These are phyloP conservation scores for Hydrotaea cyrtoneurina DNA, from an alignment of 2,888 invertebrate genomes.

Conservation along the genomic window DNA sequence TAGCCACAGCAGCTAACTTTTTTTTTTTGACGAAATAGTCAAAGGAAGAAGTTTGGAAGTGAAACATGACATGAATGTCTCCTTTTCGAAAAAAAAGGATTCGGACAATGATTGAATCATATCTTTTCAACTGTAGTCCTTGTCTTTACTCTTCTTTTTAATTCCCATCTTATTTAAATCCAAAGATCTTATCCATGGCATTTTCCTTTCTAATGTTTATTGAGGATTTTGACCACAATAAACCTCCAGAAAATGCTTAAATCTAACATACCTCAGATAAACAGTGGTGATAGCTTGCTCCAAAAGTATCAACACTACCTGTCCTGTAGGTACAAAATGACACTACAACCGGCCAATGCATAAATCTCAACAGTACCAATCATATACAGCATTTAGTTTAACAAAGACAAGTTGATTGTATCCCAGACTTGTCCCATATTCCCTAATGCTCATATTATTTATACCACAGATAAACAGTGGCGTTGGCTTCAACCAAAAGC, in stretches of 20 bases:
- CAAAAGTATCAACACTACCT: slow-evolving; percentile 48
- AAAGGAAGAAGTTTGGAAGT: too few relatives aligned
- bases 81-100: too few relatives aligned
- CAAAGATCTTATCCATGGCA: slow-evolving; percentile 5
- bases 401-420: slow-evolving; percentile 33
- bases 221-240: slow-evolving; percentile 10
- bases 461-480: slow-evolving; percentile 68
- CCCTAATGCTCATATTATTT: slow-evolving; percentile 67
- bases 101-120: too few relatives aligned
- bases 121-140: too few relatives aligned
- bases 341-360: neutral
- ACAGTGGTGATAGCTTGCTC: slow-evolving; percentile 33
- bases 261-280: slow-evolving; percentile 39
- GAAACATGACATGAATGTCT: too few relatives aligned
- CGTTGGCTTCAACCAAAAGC: slow-evolving; percentile 47
- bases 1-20: too few relatives aligned
- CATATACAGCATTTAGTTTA: neutral
- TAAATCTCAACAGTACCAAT: neutral
- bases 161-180: too few relatives aligned
- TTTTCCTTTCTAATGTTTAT: slow-evolving; percentile 39
- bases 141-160: too few relatives aligned
- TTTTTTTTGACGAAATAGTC: too few relatives aligned
- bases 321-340: slow-evolving; percentile 50
- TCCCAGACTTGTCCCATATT: slow-evolving; percentile 51
- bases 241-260: slow-evolving; percentile 46